These are phyloP conservation scores for Setophaga petechia DNA, from an alignment of 2,113 vertebrate genomes.

Conservation along the genomic window DNA sequence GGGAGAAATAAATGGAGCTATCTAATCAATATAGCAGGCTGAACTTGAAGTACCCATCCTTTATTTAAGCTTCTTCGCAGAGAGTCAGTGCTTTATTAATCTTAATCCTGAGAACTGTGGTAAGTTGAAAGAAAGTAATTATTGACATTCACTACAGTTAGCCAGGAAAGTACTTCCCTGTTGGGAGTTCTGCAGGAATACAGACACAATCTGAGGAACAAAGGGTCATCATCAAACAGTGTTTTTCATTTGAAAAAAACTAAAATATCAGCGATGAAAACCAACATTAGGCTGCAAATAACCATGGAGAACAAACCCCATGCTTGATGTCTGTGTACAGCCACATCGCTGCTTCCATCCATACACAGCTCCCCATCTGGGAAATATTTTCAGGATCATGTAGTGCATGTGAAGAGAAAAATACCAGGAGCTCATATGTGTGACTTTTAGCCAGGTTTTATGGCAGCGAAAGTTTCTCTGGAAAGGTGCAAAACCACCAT, in stretches of 20 bases:
- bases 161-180: background rate
- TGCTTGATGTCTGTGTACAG: background rate
- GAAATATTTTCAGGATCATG: background rate
- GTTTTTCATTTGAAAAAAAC: background rate
- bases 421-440: background rate
- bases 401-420: background rate
- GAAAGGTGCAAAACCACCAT: background rate
- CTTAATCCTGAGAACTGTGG: background rate
- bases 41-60: slow-evolving; percentile 2
- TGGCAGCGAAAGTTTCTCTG: background rate
- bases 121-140: background rate
- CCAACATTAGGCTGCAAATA: background rate
- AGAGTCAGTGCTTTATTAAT: slow-evolving; percentile 23
- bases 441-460: background rate
- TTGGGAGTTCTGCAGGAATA: background rate
- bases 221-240: background rate
- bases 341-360: fast-evolving
- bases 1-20: background rate
- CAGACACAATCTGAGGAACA: background rate
- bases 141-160: background rate
- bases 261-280: background rate
- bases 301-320: fast-evolving
- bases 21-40: slow-evolving; percentile 7
- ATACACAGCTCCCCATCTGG: fast-evolving
- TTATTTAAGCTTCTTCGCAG: background rate